phyloP scores from a whole-genome alignment of 2,797 vertebrate species.

The Leptodactylus fallax region DNA sequence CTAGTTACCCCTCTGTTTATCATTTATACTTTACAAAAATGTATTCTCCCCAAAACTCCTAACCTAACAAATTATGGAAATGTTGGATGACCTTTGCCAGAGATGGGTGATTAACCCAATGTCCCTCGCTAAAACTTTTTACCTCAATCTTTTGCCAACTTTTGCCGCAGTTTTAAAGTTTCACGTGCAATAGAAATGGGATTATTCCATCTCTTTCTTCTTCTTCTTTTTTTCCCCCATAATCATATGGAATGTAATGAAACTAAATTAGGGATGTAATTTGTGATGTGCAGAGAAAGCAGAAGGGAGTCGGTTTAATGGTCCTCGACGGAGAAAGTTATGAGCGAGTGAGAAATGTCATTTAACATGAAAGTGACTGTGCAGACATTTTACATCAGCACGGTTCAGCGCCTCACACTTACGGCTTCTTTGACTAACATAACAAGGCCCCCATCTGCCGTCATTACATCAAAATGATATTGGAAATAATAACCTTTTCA shows the following conservation, averaged over 20 bases:
- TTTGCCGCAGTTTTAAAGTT: conserved; percentile 7
- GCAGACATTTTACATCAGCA: conserved; percentile 40
- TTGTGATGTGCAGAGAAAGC: conserved; percentile 47
- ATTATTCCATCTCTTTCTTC: conserved; percentile 7
- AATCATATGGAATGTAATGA: conserved; percentile 50
- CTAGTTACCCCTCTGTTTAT: too few relatives aligned
- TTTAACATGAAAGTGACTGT: conserved; percentile 49
- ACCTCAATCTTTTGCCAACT: not conserved
- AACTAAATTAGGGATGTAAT: conserved; percentile 55
- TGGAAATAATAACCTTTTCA: conserved; percentile 59
- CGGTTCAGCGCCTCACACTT: conserved; percentile 54
- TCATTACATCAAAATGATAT: conserved; percentile 48
- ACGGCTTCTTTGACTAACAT: conserved; percentile 53
- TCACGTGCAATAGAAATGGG: not conserved
- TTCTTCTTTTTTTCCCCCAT: not conserved
- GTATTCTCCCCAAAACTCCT: too few relatives aligned
- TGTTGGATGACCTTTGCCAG: not conserved
- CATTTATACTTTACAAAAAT: too few relatives aligned
- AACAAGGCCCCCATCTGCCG: conserved; percentile 56
- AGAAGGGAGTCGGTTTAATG: conserved; percentile 52
- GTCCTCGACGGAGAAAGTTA: conserved; percentile 36
- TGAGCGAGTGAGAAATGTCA: conserved; percentile 49
- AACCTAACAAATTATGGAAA: not conserved
- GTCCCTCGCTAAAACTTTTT: too few relatives aligned
- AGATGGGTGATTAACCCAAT: not conserved